Evolutionary conservation across 2,888 invertebrate genomes (phyloP), one percentile per base, ranked within the genome.

Genomic region (Siphlonurus alternatus): DNA sequence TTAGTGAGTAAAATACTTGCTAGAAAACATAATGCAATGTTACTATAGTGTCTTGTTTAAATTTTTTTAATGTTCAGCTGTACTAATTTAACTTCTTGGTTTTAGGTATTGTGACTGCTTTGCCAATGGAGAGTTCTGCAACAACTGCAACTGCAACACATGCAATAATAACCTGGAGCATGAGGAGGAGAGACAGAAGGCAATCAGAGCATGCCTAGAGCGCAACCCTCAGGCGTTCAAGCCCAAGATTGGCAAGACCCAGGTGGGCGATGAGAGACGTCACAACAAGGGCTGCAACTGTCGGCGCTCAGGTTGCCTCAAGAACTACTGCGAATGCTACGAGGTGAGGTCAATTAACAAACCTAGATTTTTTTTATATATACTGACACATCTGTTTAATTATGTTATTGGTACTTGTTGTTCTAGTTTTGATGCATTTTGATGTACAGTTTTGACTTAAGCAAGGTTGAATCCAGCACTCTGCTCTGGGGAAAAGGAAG

Each of bases 211-310:
- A 25, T 97, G 97, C 71, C 79, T 99, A 60, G 98, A 99, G 70
- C 81, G 99, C 69, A 99, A 99, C 79, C 98, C 99, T 0, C 88
- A 91, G 73, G 99, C 99, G 7, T 99, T 99, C 75, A 88, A 96
- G 74, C 99, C 99, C 2, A 99, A 99, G 82, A 98, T 99, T 70
- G 97, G 96, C 51, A 88, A 87, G 74, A 80, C 85, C 0, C 83
- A 84, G 62, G 85, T 85, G n/a, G 88, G 87, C 2, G 86, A 86
- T 56, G 88, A 93, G 69, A 80, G 98, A 67, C 80, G 94, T 71
- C 98, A 99, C 72, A 96, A 94, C 68, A 98, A 98, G 77, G 99
- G 99, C 1, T 99, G 99, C 75, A 97, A 99, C 74, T 99, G 99
- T 76, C 97, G 98, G 77, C 81, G 97, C 65, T 97, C 97, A 53